Percentiles rank a stretch among this genome's conserved stretches.
phyloP scores from a whole-genome alignment of 2,113 vertebrate species.

The Apeltes quadracus region DNA sequence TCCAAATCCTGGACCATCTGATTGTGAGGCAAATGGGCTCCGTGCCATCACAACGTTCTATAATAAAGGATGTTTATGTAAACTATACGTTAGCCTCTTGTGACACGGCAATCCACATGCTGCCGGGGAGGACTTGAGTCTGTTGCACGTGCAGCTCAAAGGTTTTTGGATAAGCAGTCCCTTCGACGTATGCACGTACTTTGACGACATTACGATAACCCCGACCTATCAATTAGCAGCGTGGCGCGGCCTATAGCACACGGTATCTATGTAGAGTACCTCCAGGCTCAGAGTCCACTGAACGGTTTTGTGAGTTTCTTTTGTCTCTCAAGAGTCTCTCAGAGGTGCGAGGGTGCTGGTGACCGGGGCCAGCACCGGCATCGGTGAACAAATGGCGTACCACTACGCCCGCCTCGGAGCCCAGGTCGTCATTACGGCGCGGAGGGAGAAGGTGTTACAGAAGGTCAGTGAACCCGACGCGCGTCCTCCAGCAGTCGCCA shows the following conservation, averaged over 20 bases:
- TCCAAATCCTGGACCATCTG: background rate
- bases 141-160: background rate
- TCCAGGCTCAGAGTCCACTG: background rate
- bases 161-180: background rate
- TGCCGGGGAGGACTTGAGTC: background rate
- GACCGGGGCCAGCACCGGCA: slow-evolving; percentile 87
- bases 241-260: too few species aligned
- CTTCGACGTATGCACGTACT: background rate
- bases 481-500: too few species aligned
- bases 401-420: slow-evolving; percentile 85
- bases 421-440: slow-evolving; percentile 86
- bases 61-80: too few species aligned
- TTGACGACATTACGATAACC: background rate
- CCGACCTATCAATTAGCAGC: background rate
- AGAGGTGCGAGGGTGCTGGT: slow-evolving; percentile 82
- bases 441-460: slow-evolving; percentile 81
- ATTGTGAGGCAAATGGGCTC: background rate
- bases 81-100: too few species aligned
- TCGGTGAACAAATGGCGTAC: slow-evolving; percentile 89
- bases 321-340: slow-evolving; percentile 77
- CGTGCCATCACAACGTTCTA: background rate
- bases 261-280: too few species aligned
- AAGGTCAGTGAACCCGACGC: slow-evolving; percentile 75
- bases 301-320: background rate
- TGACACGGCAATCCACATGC: too few species aligned